Conservation (phyloP, 2,888 invertebrate genomes). For the Liposcelis brunnea region DNA sequence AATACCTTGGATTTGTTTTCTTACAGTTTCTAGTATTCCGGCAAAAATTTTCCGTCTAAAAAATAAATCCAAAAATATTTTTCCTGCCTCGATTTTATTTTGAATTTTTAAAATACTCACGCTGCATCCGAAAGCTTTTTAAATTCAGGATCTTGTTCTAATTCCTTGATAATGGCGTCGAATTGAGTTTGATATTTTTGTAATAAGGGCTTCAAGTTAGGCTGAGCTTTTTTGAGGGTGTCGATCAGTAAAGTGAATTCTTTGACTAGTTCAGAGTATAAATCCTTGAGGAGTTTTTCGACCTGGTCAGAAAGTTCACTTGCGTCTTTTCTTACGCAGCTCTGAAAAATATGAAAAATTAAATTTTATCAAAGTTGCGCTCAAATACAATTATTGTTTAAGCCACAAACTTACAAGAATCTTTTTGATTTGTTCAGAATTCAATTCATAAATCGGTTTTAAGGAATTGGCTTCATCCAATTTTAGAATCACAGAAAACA, state of each 20-base stretch:
- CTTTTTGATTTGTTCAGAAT: conserved; percentile 40
- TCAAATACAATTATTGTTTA: too few species aligned
- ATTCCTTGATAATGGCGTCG: conserved; percentile 46
- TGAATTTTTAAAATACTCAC: conserved; percentile 32
- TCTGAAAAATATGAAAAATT: too few species aligned
- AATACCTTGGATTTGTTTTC: conserved; percentile 21
- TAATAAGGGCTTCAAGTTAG: conserved; percentile 40
- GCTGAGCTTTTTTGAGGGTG: conserved; percentile 32
- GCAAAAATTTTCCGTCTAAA: conserved; percentile 29
- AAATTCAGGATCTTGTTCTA: conserved; percentile 49
- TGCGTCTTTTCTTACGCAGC: too few species aligned
- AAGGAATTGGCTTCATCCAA: conserved; percentile 43
- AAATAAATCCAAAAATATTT: too few species aligned
- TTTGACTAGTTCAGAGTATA: conserved; percentile 26
- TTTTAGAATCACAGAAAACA: conserved; percentile 13
- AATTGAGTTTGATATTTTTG: conserved; percentile 45
- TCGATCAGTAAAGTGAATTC: conserved; percentile 34
- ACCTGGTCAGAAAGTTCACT: too few species aligned
- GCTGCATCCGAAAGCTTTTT: conserved; percentile 41
- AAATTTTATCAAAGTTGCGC: too few species aligned
- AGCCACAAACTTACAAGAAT: conserved; percentile 29
- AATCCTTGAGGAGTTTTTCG: too few species aligned
- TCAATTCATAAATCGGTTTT: conserved; percentile 41
- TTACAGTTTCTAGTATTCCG: conserved; percentile 19
- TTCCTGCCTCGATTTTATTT: too few species aligned